Evolutionary conservation across 1,140 invertebrate species (phyloP).

Genomic region (Idris sp.): DNA sequence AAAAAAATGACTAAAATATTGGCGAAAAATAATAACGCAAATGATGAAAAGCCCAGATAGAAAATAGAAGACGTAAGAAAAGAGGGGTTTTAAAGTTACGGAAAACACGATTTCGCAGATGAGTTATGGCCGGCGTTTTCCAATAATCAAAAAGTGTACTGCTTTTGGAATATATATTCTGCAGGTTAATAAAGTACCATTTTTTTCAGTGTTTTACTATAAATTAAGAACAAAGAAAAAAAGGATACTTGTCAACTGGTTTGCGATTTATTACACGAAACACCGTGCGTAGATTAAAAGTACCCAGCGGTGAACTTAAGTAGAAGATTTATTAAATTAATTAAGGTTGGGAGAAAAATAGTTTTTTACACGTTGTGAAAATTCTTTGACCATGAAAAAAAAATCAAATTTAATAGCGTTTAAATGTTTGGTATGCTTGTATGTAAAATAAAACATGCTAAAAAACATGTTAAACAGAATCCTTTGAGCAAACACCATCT

Average conservation of each 20-base stretch:
- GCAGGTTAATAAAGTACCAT: conserved; percentile 42
- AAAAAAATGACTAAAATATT: conserved; percentile 34
- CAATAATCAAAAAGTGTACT: conserved; percentile 53
- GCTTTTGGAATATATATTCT: conserved; percentile 24
- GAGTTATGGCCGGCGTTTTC: conserved; percentile 51
- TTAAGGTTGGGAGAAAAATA: conserved; percentile 9
- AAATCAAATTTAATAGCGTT: too few relatives aligned
- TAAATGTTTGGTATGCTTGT: too few relatives aligned
- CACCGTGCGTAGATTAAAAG: conserved; percentile 17
- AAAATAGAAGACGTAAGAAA: too few relatives aligned
- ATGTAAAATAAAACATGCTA: too few relatives aligned
- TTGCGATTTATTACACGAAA: conserved; percentile 22
- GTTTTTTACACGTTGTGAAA: background rate
- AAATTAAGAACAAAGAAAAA: conserved; percentile 31
- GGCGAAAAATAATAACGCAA: background rate
- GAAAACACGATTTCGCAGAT: conserved; percentile 37
- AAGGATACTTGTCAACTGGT: conserved; percentile 13
- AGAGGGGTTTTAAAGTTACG: too few relatives aligned
- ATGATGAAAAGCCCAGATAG: too few relatives aligned
- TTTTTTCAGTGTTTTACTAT: conserved; percentile 33
- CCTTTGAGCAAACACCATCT: too few relatives aligned
- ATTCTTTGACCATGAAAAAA: background rate
- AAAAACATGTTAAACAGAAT: too few relatives aligned
- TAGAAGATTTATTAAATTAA: conserved; percentile 32
- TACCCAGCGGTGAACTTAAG: background rate